phyloP scores from a whole-genome alignment of 1,140 invertebrate species.

The Trinorchestia longiramus region DNA sequence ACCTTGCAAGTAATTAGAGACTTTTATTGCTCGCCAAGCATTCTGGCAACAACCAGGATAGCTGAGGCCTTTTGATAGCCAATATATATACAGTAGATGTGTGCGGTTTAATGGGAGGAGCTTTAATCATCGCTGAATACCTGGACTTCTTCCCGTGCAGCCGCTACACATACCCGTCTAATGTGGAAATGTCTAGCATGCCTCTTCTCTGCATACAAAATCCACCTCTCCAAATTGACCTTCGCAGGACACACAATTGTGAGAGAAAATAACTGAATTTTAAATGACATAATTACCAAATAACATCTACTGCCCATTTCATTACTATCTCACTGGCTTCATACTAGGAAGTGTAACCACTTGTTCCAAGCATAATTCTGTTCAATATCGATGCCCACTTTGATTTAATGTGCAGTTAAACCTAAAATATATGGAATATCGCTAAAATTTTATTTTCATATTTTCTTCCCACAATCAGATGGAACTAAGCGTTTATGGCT shows the following conservation, averaged over 20 bases:
- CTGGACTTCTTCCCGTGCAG: background rate
- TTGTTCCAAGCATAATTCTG: no score
- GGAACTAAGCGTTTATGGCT: no score
- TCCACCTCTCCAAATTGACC: background rate
- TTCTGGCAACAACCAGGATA: constrained; percentile 26
- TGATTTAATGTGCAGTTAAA: no score
- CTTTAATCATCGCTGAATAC: background rate
- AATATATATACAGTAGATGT: background rate
- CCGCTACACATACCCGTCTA: constrained; percentile 20
- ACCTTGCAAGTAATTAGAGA: constrained; percentile 52
- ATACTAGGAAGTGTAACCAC: no score
- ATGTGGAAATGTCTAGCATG: constrained; percentile 43
- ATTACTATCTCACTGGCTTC: background rate
- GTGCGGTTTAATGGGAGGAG: background rate
- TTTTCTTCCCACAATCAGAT: no score
- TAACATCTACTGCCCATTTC: background rate
- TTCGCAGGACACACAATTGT: constrained; percentile 19
- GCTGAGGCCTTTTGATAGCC: constrained; percentile 31
- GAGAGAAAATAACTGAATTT: background rate
- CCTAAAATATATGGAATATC: no score
- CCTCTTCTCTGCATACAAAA: constrained; percentile 6
- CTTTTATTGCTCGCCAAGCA: constrained; percentile 41
- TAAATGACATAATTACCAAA: no score
- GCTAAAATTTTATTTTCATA: no score
- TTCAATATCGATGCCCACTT: no score